Conservation (phyloP, 2,797 vertebrate genomes). For the Arnoldichthys spilopterus region DNA sequence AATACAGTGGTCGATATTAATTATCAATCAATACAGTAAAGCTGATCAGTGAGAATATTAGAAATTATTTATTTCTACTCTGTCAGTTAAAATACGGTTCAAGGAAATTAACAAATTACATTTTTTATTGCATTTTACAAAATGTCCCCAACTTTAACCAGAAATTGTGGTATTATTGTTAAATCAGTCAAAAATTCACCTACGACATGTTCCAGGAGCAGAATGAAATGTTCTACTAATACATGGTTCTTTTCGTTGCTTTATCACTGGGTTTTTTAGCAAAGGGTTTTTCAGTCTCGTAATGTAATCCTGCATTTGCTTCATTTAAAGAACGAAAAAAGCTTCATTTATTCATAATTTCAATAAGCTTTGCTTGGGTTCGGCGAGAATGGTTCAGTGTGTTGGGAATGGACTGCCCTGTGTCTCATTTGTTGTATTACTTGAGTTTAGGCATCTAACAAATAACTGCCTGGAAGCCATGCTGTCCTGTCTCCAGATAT, state of each 20-base stretch:
- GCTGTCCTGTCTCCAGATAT: slow-evolving; percentile 77
- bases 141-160: too few species aligned
- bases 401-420: slow-evolving; percentile 8
- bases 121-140: too few species aligned
- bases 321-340: background rate
- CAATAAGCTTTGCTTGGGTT: slow-evolving; percentile 8
- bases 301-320: background rate
- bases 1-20: too few species aligned
- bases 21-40: too few species aligned
- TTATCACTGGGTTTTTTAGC: background rate
- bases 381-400: slow-evolving; percentile 3
- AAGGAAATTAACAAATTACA: too few species aligned
- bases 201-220: too few species aligned
- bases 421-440: slow-evolving; percentile 20
- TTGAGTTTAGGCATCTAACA: slow-evolving; percentile 9
- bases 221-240: background rate
- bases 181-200: too few species aligned
- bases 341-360: background rate
- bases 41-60: too few species aligned
- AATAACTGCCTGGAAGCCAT: slow-evolving; percentile 77
- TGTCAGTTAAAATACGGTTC: too few species aligned
- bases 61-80: too few species aligned
- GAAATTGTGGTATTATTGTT: too few species aligned
- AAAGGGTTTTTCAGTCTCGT: background rate
- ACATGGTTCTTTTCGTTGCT: background rate